A percentile compares a stretch with the other conserved stretches of the same genome.
Conservation (phyloP, 2,797 vertebrate genomes). For the Platalea minor region DNA sequence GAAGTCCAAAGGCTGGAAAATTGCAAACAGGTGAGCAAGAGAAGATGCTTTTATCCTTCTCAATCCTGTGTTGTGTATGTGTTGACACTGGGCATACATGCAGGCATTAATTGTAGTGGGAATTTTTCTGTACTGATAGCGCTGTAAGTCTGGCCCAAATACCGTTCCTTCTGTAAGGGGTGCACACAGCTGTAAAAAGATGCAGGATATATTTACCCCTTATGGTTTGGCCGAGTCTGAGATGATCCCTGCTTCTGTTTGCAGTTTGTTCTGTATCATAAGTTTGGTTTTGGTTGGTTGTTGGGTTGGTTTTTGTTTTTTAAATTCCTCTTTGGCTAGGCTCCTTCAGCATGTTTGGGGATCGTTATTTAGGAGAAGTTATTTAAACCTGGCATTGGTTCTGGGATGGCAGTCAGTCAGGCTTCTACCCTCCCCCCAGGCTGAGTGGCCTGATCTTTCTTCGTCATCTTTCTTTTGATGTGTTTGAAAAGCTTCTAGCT, state of each 20-base stretch:
- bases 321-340: not conserved
- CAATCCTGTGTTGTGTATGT: not conserved
- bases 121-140: not conserved
- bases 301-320: not conserved
- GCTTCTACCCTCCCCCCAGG: not conserved
- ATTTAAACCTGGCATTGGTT: not conserved
- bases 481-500: not conserved
- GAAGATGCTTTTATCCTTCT: not conserved
- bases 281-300: not conserved
- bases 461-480: not conserved
- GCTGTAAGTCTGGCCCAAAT: not conserved
- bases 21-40: not conserved
- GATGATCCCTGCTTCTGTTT: not conserved
- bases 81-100: not conserved
- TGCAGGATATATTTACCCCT: not conserved
- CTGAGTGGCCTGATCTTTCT: not conserved
- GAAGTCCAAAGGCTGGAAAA: not conserved
- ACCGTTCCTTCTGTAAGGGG: fast-evolving
- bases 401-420: not conserved
- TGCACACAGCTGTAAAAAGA: not conserved
- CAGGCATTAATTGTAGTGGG: not conserved
- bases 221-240: not conserved
- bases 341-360: not conserved
- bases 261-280: not conserved
- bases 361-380: not conserved